Base-by-base conservation (phyloP, 1,140 invertebrate genomes). In the Andrena cerasifolii region DNA sequence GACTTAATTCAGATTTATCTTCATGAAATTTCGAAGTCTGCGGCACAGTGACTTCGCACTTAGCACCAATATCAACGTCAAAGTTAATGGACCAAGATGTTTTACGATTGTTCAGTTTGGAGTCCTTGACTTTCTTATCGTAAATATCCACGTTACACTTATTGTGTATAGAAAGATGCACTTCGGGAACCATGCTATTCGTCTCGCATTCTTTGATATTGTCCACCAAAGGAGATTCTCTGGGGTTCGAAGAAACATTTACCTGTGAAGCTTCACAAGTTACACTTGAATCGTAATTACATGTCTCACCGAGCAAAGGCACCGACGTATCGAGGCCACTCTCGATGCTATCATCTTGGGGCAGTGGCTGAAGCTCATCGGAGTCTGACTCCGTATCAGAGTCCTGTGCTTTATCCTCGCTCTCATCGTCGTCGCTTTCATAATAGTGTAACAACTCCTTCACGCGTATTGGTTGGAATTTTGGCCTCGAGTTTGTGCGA, bases 401-500 rank as follows among this genome's bases (percentile, higher is more conserved):
- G 53, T 82, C 76, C 18, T 21, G 45, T n/a, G 68, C 8, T 31
- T 78, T 83, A 28, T 90, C 83, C 26, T 89, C 86, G 33, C 73
- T 84, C 5, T 87, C 84, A 40, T 89, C 89, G n/a, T 89, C 88
- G 21, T 89, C 87, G 8, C 62, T 82, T 16, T 86, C 85, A 56
- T 43, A 80, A 51, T 78, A 68, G 62, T 86, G 49, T n/a, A 89
- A 33, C 4, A 89, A 73, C 0, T 78, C 85, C 49, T 89, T 89
- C 4, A 91, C 80, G 8, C 86, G 75, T 7, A 89, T 74, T 16
- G 90, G 90, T 58, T 89, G 83, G 59, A 85, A 83, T 58, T 87
- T 90, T 56, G 86, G 82, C 18, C 84, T 79, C n/a, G 75, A 74
- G 28, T 70, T 58, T 4, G 40, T 58, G 24, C 56, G 56, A n/a